phyloP scores from a whole-genome alignment of 2,113 vertebrate species.

The Pseudois nayaur region DNA sequence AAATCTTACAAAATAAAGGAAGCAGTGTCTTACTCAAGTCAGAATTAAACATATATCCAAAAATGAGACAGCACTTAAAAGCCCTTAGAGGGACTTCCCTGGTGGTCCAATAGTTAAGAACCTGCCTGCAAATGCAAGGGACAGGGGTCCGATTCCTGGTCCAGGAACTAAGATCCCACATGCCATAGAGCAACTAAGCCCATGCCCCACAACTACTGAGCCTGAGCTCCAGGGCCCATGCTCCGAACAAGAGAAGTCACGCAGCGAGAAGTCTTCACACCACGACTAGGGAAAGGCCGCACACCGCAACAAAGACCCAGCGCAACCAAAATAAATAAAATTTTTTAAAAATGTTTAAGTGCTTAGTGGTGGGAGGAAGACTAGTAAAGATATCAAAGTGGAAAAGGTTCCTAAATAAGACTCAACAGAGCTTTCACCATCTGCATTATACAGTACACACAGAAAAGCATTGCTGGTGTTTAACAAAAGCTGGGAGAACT shows the following conservation, averaged over 20 bases:
- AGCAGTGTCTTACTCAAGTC: neutral
- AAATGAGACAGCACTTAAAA: neutral
- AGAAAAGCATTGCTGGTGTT: neutral
- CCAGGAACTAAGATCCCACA: neutral
- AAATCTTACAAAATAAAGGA: neutral
- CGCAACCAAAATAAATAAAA: neutral
- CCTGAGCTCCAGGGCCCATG: neutral
- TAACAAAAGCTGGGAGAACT: neutral
- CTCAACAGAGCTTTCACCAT: neutral
- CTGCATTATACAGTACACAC: neutral
- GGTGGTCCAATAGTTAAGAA: neutral
- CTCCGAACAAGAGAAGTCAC: neutral
- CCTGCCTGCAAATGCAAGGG: neutral
- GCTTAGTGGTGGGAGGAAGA: neutral
- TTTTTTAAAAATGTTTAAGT: neutral
- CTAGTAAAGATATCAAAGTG: neutral
- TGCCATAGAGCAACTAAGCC: neutral
- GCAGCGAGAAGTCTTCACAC: neutral
- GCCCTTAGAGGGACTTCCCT: neutral
- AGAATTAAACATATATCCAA: neutral
- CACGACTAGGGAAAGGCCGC: neutral
- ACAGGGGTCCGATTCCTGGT: neutral
- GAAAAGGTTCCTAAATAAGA: neutral
- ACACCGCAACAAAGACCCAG: neutral
- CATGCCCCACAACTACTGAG: neutral